Conservation (phyloP, 2,888 invertebrate species). For the Opisthograptis luteolata region DNA sequence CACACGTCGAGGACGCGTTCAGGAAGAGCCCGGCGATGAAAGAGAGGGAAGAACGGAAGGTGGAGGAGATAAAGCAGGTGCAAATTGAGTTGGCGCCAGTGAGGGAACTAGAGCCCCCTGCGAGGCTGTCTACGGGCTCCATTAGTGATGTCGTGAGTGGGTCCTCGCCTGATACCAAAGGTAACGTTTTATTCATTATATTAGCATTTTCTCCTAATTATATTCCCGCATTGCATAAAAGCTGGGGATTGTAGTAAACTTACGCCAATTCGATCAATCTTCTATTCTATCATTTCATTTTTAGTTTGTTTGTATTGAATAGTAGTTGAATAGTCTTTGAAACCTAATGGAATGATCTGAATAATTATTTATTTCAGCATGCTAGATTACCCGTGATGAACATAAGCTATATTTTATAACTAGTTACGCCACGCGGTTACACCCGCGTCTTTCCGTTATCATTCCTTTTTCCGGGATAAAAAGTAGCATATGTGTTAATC, state of each 20-base stretch:
- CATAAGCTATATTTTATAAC: too few relatives aligned
- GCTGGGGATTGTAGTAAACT: background rate
- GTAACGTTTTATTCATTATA: constrained; percentile 37
- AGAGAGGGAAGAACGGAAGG: constrained; percentile 67
- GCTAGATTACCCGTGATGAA: too few relatives aligned
- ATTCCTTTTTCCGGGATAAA: too few relatives aligned
- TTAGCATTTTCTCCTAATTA: too few relatives aligned
- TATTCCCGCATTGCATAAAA: background rate
- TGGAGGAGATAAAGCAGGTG: constrained; percentile 52
- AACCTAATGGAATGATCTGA: too few relatives aligned
- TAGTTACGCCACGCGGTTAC: too few relatives aligned
- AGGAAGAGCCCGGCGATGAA: constrained; percentile 74
- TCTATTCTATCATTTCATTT: background rate
- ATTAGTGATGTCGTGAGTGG: constrained; percentile 86
- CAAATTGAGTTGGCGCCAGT: constrained; percentile 47
- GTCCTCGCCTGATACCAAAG: constrained; percentile 86
- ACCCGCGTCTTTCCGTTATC: too few relatives aligned
- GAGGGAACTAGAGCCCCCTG: constrained; percentile 62
- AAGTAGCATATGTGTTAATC: too few relatives aligned
- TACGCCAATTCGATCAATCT: background rate
- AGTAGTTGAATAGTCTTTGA: too few relatives aligned
- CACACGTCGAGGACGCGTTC: constrained; percentile 79
- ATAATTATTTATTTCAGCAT: too few relatives aligned
- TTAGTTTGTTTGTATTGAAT: too few relatives aligned
- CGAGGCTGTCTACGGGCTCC: constrained; percentile 85